Base-by-base conservation (phyloP, 2,888 invertebrate species). In the Geotrupes spiniger region DNA sequence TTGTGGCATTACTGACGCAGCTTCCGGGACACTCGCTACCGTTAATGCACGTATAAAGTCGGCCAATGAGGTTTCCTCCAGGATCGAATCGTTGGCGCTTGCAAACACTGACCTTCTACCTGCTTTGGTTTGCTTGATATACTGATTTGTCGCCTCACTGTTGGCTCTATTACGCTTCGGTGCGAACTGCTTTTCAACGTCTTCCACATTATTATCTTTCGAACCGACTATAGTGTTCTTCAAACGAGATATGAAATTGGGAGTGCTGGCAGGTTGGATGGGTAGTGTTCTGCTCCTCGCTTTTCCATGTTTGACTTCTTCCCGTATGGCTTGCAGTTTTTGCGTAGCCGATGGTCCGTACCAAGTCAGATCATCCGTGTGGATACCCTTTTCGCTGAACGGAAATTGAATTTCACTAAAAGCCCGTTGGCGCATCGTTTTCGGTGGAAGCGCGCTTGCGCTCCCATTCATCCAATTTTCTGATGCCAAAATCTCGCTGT, bases 51-150 rank as follows among this genome's bases (percentile, higher is more conserved):
- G 77, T 16, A 92, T 78, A 43, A 92, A 79, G 71, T 92, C 90
- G 1, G 89, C 91, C 9, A 92, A 78, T 14, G 89, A 88, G 0
- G 91, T 91, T 61, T 89, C 84, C 69, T 91, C 91, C 45, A 91
- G 73, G 8, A 89, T 79, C 61, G 80, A 79, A 4, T 80, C 77
- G 59, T 80, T 79, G 5, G 40, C 37, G 5, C 39, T 31, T 1
- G 45, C 16, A 26, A 42, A 43, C 11, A 46, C 2, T 60, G 58
- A 36, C 52, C 45, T 2, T 40, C 68, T 65, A 21, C 68, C 66
- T 4, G 51, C 44, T 39, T 46, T 50, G 4, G 65, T 63, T 39
- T 56, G 55, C 2, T 48, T 51, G 16, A 62, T 36, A 31, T 63
- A 66, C 17, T 52, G 51, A 39, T 25, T 40, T 33, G 33, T 38